phyloP scores from a whole-genome alignment of 2,797 vertebrate genomes.

The Lepidocolaptes lacrymiger region DNA sequence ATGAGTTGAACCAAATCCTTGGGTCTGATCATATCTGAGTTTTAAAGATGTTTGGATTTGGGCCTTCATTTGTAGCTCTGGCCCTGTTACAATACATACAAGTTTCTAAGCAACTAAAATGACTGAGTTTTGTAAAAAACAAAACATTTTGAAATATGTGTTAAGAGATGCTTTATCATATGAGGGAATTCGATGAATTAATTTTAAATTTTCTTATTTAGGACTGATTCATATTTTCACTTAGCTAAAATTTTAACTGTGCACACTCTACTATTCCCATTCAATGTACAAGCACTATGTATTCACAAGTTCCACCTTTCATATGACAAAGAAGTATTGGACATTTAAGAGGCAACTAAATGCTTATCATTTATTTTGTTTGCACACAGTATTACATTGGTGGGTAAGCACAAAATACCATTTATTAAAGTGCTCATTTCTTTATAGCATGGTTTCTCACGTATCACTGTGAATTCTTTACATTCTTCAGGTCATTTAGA shows the following conservation, averaged over 20 bases:
- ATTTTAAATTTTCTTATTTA: background rate
- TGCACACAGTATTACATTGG: background rate
- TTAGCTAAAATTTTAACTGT: background rate
- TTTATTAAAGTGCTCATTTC: background rate
- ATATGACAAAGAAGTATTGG: background rate
- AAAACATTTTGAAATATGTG: background rate
- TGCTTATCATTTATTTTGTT: background rate
- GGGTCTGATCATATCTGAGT: background rate
- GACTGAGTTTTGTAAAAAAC: background rate
- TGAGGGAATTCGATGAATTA: background rate
- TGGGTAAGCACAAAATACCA: background rate
- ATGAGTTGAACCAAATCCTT: background rate
- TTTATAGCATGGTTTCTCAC: background rate
- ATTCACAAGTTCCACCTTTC: background rate
- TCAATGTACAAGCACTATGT: background rate
- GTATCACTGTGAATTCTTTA: conserved; percentile 1
- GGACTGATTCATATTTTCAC: background rate
- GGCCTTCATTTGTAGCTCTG: background rate
- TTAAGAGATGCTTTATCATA: background rate
- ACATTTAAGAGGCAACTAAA: background rate
- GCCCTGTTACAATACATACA: background rate
- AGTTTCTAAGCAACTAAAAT: background rate
- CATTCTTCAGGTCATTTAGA: conserved; percentile 24
- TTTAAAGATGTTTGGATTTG: conserved; percentile 26
- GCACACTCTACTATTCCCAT: background rate